These are phyloP conservation scores for Channa maculata DNA, from an alignment of 2,113 vertebrate genomes.

Conservation along the genomic window DNA sequence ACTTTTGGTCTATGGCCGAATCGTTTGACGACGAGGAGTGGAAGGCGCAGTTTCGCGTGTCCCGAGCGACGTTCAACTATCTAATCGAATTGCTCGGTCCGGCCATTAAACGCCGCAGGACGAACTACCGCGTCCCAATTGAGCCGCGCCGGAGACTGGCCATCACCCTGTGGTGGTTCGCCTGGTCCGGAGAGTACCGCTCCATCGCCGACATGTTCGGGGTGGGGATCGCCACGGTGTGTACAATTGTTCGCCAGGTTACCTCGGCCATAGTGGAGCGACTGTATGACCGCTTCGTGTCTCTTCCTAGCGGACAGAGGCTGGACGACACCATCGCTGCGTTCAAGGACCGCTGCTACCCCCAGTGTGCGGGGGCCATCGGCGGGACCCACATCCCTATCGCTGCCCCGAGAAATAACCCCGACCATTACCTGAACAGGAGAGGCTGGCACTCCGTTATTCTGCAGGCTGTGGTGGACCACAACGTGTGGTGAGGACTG, in stretches of 20 bases:
- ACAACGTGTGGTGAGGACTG: conserved; percentile 35
- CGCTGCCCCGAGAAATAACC: conserved; percentile 29
- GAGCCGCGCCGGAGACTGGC: conserved; percentile 59
- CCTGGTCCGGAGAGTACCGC: conserved; percentile 55
- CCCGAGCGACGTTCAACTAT: conserved; percentile 37
- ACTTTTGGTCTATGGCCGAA: conserved; percentile 36
- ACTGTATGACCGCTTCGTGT: conserved; percentile 33
- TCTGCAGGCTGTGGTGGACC: conserved; percentile 68
- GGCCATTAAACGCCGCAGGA: conserved; percentile 25
- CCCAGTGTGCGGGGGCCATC: conserved; percentile 61
- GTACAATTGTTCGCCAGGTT: conserved; percentile 45
- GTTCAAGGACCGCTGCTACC: conserved; percentile 54
- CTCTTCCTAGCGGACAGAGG: conserved; percentile 32
- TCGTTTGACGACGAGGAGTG: conserved; percentile 48
- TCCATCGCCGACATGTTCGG: conserved; percentile 51
- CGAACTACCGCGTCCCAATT: conserved; percentile 50
- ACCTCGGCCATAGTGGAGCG: conserved; percentile 31
- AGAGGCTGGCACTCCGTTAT: conserved; percentile 62
- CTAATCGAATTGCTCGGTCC: conserved; percentile 31
- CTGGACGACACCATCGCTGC: conserved; percentile 44
- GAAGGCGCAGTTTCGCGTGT: conserved; percentile 55
- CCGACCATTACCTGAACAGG: conserved; percentile 49
- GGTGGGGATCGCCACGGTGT: conserved; percentile 50
- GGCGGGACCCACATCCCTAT: conserved; percentile 59
- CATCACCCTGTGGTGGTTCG: conserved; percentile 61